A percentile compares a stretch with the other conserved stretches of the same genome.
These are phyloP conservation scores for Standfussiana lucernea DNA, from an alignment of 2,888 invertebrate species.

Conservation along the genomic window DNA sequence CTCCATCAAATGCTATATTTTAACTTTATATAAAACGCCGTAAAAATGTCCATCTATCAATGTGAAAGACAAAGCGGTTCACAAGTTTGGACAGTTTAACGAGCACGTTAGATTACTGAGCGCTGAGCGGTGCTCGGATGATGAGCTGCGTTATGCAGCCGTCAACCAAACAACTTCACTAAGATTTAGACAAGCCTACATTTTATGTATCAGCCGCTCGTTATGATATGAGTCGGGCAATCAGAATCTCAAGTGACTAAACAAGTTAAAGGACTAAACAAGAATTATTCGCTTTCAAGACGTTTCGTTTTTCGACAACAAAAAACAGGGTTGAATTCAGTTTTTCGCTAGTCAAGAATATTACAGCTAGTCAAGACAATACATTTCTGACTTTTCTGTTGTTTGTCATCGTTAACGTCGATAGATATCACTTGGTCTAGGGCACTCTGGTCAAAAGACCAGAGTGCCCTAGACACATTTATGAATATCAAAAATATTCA, in stretches of 20 bases:
- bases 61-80: slow-evolving; percentile 54
- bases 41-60: slow-evolving; percentile 47
- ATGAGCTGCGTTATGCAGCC: slow-evolving; percentile 42
- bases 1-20: neutral
- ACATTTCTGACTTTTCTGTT: neutral
- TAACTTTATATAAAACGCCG: slow-evolving; percentile 27
- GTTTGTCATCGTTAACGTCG: neutral
- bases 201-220: slow-evolving; percentile 27
- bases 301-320: neutral
- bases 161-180: slow-evolving; percentile 36
- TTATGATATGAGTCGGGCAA: slow-evolving; percentile 1
- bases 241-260: neutral
- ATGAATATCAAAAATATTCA: too few relatives aligned
- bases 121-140: slow-evolving; percentile 17
- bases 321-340: neutral
- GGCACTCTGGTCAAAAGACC: neutral
- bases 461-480: too few relatives aligned
- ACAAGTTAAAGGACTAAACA: neutral
- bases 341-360: neutral
- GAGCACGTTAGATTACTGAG: slow-evolving; percentile 45
- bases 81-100: slow-evolving; percentile 62
- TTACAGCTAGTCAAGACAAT: neutral
- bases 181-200: slow-evolving; percentile 5
- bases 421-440: neutral
- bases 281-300: neutral